Base-by-base conservation (phyloP, 2,888 invertebrate species). In the Sycophila texana region DNA sequence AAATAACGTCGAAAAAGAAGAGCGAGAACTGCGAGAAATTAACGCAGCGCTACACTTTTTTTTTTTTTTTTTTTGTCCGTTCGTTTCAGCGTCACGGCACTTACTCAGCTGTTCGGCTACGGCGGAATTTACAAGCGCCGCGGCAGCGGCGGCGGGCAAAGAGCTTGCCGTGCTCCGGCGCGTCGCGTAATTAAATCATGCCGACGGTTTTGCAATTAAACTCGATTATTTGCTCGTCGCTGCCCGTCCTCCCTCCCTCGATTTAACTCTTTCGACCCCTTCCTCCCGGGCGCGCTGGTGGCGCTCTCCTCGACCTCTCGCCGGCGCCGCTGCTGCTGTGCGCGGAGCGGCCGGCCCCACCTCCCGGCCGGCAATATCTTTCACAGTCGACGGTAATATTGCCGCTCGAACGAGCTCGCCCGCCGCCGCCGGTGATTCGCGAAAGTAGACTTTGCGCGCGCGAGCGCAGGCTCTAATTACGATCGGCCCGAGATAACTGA, bases 201-300 rank as follows among this genome's bases (percentile, higher is more conserved):
- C 89, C 89, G 88, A 90, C 89, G 89, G 88, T 89, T 89, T 90
- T 89, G 90, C 89, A 89, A 90, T 90, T 90, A 90, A 90, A 89
- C 90, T 90, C 90, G 89, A 90, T 89, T 90, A 89, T 90, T 90
- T 89, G 89, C 89, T 88, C 88, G 88, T 89, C 88, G 87, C 87
- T 77, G 83, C 84, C 83, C 82, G 60, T 81, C 79, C 77, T 72
- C 65, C 84, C 83, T 83, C 84, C 84, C 86, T 85, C 87, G 86
- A 86, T 89, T 88, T 86, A 88, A 89, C 89, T 90, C 89, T 89
- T 89, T 88, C 87, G 82, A 82, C 47, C 53, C 22, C 55, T 58
- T 63, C 83, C 85, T 39, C 84, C 83, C 39, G 74, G 67, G 81
- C 74, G 26, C 74, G 57, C 16, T 12, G 30, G 61, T 74, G 22